Conservation (phyloP, 2,113 vertebrate species). For the Tiliqua scincoides region DNA sequence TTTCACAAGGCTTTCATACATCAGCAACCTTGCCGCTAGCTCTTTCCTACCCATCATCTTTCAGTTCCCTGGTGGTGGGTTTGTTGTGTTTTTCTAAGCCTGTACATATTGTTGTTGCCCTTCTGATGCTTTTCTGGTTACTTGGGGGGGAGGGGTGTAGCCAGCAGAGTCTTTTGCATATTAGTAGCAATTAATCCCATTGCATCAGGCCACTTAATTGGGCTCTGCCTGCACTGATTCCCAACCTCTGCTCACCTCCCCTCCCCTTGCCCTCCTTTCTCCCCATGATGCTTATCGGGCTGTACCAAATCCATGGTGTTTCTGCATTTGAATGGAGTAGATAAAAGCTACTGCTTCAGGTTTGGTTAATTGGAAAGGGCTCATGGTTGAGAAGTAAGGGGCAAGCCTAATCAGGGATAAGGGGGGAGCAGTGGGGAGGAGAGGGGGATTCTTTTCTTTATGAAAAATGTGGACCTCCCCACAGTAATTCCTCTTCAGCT, state of each 20-base stretch:
- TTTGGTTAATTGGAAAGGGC: slow-evolving; percentile 72
- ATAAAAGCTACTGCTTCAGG: slow-evolving; percentile 69
- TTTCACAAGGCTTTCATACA: slow-evolving; percentile 19
- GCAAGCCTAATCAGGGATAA: slow-evolving; percentile 51
- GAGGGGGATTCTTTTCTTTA: slow-evolving; percentile 67
- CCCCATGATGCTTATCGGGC: slow-evolving; percentile 35
- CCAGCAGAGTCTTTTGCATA: slow-evolving; percentile 36
- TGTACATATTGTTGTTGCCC: slow-evolving; percentile 35
- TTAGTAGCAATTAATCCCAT: slow-evolving; percentile 36
- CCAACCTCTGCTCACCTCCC: slow-evolving; percentile 51
- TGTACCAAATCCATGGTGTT: slow-evolving; percentile 51
- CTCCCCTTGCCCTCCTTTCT: slow-evolving; percentile 28
- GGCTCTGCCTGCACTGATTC: slow-evolving; percentile 32
- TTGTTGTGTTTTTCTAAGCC: slow-evolving; percentile 18
- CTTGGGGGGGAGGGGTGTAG: too few relatives aligned
- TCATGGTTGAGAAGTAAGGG: slow-evolving; percentile 65
- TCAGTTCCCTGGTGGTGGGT: not conserved
- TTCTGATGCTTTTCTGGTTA: slow-evolving; percentile 28
- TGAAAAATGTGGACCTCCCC: slow-evolving; percentile 77
- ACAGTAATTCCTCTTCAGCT: slow-evolving; percentile 77
- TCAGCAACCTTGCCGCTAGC: not conserved
- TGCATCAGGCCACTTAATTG: slow-evolving; percentile 55
- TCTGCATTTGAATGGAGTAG: slow-evolving; percentile 65
- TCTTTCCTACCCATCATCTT: slow-evolving; percentile 24
- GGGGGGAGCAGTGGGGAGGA: slow-evolving; percentile 31